These are phyloP conservation scores for Labeo calbasu DNA, from an alignment of 2,797 vertebrate genomes.

Conservation along the genomic window DNA sequence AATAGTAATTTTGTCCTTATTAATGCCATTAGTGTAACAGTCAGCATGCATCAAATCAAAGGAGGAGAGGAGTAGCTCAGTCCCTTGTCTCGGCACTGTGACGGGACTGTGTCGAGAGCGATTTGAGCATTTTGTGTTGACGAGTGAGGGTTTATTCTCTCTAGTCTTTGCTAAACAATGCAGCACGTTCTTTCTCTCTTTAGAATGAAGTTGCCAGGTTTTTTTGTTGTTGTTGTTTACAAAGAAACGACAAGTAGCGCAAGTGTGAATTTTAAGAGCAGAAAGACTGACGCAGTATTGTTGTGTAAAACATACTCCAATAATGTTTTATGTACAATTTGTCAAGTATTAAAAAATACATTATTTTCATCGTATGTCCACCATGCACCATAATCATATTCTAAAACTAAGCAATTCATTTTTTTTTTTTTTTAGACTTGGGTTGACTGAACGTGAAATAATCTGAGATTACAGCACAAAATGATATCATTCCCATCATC, in stretches of 20 bases:
- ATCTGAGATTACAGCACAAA: constrained; percentile 42
- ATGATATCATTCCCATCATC: constrained; percentile 50
- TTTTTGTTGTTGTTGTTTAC: no score
- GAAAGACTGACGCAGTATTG: no score
- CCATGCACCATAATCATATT: background rate
- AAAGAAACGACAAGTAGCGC: no score
- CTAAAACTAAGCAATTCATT: background rate
- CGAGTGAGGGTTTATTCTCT: constrained; percentile 74
- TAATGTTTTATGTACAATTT: background rate
- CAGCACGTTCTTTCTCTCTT: background rate
- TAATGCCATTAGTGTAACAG: constrained; percentile 87
- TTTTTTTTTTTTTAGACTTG: background rate
- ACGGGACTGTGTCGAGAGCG: constrained; percentile 77
- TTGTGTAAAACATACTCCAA: no score
- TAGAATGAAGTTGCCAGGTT: background rate
- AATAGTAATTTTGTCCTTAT: constrained; percentile 86
- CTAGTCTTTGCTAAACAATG: constrained; percentile 63
- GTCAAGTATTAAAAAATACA: background rate
- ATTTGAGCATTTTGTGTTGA: constrained; percentile 80
- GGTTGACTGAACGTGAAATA: constrained; percentile 35
- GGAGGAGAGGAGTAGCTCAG: constrained; percentile 77
- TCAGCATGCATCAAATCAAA: constrained; percentile 84
- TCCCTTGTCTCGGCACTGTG: constrained; percentile 75
- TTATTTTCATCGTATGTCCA: background rate
- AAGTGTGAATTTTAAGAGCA: no score